Conservation (phyloP, 1,140 invertebrate species). For the Brachionus rotundiformis region DNA sequence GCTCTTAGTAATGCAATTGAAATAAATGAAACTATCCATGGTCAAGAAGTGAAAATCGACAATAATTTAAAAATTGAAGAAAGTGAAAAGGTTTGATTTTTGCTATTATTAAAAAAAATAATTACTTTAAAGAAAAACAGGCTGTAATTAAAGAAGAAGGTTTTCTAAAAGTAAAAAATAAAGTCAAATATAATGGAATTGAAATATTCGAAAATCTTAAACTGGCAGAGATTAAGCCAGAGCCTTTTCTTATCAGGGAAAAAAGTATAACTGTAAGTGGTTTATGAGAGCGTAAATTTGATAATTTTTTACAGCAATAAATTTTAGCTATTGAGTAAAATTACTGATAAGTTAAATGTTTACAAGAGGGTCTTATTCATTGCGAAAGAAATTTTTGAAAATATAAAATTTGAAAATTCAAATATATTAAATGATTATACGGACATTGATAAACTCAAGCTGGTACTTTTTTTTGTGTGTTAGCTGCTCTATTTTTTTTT, state of each 20-base stretch:
- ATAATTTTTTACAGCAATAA: background rate
- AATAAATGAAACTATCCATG: background rate
- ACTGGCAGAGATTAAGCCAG: background rate
- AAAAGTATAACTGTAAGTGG: slow-evolving; percentile 31
- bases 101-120: background rate
- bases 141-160: background rate
- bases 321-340: background rate
- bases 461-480: background rate
- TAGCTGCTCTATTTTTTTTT: background rate
- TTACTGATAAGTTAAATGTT: slow-evolving; percentile 31
- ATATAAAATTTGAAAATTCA: slow-evolving; percentile 23
- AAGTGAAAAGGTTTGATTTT: slow-evolving; percentile 20
- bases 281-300: background rate
- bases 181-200: slow-evolving; percentile 2
- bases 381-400: background rate
- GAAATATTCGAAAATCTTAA: background rate
- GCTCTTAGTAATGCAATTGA: slow-evolving; percentile 23
- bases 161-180: slow-evolving; percentile 27
- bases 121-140: background rate
- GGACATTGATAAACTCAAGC: slow-evolving; percentile 4
- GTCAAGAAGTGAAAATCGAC: background rate
- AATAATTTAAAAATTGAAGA: background rate
- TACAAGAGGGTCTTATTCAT: background rate
- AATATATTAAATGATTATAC: background rate
- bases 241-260: slow-evolving; percentile 7